These are phyloP conservation scores for Threskiornis aethiopicus DNA, from an alignment of 2,797 vertebrate genomes.

Conservation along the genomic window DNA sequence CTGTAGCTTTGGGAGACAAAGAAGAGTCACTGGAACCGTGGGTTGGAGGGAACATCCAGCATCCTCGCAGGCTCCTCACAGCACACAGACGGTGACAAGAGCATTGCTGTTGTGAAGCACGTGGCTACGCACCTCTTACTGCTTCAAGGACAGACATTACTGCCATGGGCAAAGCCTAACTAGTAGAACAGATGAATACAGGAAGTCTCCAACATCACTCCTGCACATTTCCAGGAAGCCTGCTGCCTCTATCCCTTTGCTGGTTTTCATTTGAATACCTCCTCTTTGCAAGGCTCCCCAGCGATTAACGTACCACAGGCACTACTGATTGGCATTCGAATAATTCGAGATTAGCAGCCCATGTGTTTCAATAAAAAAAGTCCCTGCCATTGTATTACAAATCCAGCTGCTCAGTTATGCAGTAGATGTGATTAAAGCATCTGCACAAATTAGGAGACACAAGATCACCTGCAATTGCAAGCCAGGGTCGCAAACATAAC, in stretches of 20 bases:
- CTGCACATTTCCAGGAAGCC: neutral
- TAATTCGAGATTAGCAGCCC: neutral
- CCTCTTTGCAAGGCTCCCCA: neutral
- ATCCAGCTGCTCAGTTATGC: neutral
- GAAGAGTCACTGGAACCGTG: neutral
- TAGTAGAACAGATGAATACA: neutral
- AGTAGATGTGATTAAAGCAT: neutral
- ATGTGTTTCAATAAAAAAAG: neutral
- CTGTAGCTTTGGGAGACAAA: neutral
- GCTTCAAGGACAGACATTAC: neutral
- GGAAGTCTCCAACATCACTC: neutral
- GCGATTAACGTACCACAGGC: neutral
- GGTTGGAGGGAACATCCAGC: neutral
- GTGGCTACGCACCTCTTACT: neutral
- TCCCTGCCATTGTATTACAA: neutral
- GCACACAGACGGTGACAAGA: neutral
- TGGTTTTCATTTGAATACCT: neutral
- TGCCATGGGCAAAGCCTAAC: neutral
- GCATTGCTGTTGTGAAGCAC: rapidly evolving
- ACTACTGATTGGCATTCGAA: neutral
- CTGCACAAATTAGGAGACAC: neutral
- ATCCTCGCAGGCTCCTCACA: rapidly evolving
- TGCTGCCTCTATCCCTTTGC: neutral
- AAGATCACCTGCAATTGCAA: neutral
- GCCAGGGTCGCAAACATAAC: neutral